Base-by-base conservation (phyloP, 2,113 vertebrate species). In the Cyprinodon tularosa region DNA sequence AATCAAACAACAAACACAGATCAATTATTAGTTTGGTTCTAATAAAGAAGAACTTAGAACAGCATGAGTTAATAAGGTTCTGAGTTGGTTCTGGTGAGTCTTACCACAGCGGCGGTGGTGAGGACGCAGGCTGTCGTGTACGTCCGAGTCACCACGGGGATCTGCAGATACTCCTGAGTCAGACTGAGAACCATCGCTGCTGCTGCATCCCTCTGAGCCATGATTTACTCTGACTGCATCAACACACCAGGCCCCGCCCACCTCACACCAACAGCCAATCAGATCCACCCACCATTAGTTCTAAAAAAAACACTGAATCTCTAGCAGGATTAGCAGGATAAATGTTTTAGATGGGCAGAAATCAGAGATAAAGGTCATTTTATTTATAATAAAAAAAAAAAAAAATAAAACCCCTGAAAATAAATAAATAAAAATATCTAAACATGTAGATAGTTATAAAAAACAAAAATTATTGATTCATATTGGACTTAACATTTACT, bases 81-180 rank as follows among this genome's bases (percentile, higher is more conserved):
- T 53, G 50, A 9, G 17, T 8, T 57, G 64, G 64, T 66, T 66
- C 40, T 39, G 64, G 42, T 44, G 39, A 13, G 9, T 68, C 97
- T 97, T 93, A 99, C 97, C 96, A 99, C 98, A 4, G 97, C 97
- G 10, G 97, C 96, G 1, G 98, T 99, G 10, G 97, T 98, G 84
- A 99, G 96, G 42, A 99, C 96, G 66, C 97, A 99, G 48, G 98
- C 97, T 0, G 98, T 98, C 20, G 97, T 97, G 72, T 98, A 99
- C 37, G 97, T 96, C 88, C 97, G 92, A 63, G 97, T 99, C 13
- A 98, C 97, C 10, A 96, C 93, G 22, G 97, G 98, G 85, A 99
- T 97, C 87, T 98, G 97, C 86, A 98, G 67, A 63, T 77, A 82
- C 70, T 77, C 70, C 74, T 91, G 86, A 45, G 88, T 81, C 76